Evolutionary conservation across 2,888 invertebrate genomes (phyloP).

Genomic region (Brenthis daphne): DNA sequence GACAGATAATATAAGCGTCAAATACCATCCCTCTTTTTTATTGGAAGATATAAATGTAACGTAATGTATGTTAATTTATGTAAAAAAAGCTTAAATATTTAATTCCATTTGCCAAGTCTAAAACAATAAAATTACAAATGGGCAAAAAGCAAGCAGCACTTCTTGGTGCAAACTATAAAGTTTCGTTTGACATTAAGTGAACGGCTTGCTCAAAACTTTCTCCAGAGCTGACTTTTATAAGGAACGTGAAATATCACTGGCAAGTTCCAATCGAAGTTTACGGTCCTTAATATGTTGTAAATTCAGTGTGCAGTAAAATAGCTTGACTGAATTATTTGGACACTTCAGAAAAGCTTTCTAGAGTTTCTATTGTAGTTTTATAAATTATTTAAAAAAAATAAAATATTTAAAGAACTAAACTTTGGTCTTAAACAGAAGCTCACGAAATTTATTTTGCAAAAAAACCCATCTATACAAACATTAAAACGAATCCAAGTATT

Average conservation of each 20-base stretch:
- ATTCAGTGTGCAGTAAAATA: conserved; percentile 10
- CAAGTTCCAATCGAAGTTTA: conserved; percentile 19
- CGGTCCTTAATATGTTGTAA: conserved; percentile 22
- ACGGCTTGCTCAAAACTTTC: conserved; percentile 30
- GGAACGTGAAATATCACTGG: conserved; percentile 35
- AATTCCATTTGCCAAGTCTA: conserved; percentile 1
- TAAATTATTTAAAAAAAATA: not conserved
- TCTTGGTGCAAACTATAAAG: conserved; percentile 29
- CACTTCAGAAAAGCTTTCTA: not conserved
- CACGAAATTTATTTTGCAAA: too few species aligned
- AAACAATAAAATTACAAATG: conserved; percentile 24
- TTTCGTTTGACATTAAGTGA: conserved; percentile 36
- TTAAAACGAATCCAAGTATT: too few species aligned
- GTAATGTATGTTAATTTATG: too few species aligned
- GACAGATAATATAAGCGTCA: too few species aligned
- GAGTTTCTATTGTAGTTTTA: not conserved
- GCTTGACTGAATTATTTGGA: conserved; percentile 3
- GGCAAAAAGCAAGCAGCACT: conserved; percentile 19
- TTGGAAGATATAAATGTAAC: too few species aligned
- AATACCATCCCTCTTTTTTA: too few species aligned
- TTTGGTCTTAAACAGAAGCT: too few species aligned
- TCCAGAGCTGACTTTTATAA: conserved; percentile 29
- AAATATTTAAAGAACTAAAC: too few species aligned
- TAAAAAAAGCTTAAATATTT: not conserved
- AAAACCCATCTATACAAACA: too few species aligned